Evolutionary conservation across 2,797 vertebrate genomes (phyloP).

Genomic region (Adrianichthys oophorus): DNA sequence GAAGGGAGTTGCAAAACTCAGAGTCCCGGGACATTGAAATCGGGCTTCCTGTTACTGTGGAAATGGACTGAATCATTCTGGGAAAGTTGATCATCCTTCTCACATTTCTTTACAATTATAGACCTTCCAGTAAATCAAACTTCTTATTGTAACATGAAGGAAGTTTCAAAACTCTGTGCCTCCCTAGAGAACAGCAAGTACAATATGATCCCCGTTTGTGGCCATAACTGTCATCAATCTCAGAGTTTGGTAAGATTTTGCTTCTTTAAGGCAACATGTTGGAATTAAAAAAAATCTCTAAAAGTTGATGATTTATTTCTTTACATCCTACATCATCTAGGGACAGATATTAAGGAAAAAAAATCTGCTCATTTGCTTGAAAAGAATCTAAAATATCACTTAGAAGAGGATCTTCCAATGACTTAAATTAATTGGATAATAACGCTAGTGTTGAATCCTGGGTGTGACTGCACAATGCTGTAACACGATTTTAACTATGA

Average conservation of each 20-base stretch:
- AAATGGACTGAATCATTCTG: slow-evolving; percentile 76
- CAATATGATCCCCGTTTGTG: slow-evolving; percentile 6
- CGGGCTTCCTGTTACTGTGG: slow-evolving; percentile 52
- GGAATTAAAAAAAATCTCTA: slow-evolving; percentile 39
- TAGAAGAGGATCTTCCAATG: too few species aligned
- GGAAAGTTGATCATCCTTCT: slow-evolving; percentile 1
- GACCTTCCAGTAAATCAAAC: not conserved
- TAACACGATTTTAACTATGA: too few species aligned
- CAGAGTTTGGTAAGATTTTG: slow-evolving; percentile 6
- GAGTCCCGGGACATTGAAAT: slow-evolving; percentile 85
- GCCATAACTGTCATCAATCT: slow-evolving; percentile 7
- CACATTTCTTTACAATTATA: not conserved
- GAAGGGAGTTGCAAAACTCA: slow-evolving; percentile 89
- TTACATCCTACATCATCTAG: not conserved
- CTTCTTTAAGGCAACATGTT: slow-evolving; percentile 19
- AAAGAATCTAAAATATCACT: not conserved
- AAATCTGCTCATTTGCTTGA: too few species aligned
- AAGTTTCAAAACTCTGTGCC: not conserved
- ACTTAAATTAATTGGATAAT: too few species aligned
- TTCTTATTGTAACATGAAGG: not conserved
- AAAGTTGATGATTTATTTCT: not conserved
- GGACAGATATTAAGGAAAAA: not conserved
- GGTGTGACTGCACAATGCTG: too few species aligned
- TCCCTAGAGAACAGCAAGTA: too few species aligned
- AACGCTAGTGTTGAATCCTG: too few species aligned